Evolutionary conservation across 2,888 invertebrate species (phyloP).

Genomic region (Cosmopolites sordidus): DNA sequence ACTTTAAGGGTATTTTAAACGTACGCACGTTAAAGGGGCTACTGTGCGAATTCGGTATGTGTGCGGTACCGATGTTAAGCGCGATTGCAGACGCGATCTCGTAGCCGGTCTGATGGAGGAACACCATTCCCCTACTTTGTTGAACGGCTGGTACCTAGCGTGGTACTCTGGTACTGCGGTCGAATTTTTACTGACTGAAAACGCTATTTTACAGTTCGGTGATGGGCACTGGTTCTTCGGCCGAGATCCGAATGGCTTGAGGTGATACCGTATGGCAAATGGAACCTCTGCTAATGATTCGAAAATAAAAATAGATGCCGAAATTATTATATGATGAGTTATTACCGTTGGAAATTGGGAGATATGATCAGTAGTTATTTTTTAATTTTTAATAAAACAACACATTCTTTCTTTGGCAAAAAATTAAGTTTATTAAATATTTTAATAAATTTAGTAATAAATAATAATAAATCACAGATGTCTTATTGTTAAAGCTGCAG

Average conservation of each 20-base stretch:
- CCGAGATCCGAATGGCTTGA: neutral
- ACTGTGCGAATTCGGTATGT: neutral
- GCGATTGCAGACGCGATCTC: constrained; percentile 14
- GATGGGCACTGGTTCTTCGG: constrained; percentile 2
- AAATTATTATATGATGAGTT: too few relatives aligned
- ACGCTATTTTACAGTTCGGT: constrained; percentile 21
- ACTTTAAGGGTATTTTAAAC: too few relatives aligned
- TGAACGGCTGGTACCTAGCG: constrained; percentile 11
- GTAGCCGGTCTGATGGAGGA: constrained; percentile 7
- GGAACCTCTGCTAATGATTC: neutral
- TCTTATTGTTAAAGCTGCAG: too few relatives aligned
- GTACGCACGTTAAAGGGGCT: too few relatives aligned
- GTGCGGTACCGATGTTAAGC: constrained; percentile 18
- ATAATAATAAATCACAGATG: too few relatives aligned
- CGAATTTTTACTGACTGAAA: constrained; percentile 22
- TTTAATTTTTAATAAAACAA: too few relatives aligned
- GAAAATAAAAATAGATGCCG: too few relatives aligned
- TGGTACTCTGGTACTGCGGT: constrained; percentile 19
- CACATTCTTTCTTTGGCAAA: too few relatives aligned
- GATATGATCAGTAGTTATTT: too few relatives aligned
- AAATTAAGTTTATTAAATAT: too few relatives aligned
- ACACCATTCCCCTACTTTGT: constrained; percentile 22
- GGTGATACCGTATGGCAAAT: neutral
- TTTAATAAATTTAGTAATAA: too few relatives aligned
- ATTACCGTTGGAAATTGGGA: too few relatives aligned